phyloP scores from a whole-genome alignment of 2,888 invertebrate species.

The Parnassius mnemosyne region DNA sequence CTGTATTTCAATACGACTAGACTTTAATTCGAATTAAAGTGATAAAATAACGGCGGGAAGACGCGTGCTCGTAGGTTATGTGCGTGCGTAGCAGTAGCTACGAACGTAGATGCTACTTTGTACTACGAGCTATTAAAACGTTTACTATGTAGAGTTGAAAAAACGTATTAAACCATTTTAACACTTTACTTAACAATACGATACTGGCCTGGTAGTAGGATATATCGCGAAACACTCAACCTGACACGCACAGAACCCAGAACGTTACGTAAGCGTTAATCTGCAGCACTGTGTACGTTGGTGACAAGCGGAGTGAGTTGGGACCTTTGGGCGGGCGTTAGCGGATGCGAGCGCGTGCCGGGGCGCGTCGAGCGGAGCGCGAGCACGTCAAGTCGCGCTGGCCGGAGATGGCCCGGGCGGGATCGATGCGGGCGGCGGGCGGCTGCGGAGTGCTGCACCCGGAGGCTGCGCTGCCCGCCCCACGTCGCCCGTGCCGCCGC shows the following conservation, averaged over 20 bases:
- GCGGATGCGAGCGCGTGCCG: constrained; percentile 44
- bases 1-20: constrained; percentile 37
- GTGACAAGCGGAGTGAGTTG: constrained; percentile 30
- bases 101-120: constrained; percentile 29
- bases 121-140: constrained; percentile 8
- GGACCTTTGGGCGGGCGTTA: constrained; percentile 43
- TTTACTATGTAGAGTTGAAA: neutral
- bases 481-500: constrained; percentile 36
- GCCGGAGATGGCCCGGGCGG: constrained; percentile 56
- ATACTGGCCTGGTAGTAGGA: constrained; percentile 35
- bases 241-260: constrained; percentile 59
- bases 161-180: neutral
- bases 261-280: constrained; percentile 69
- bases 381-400: constrained; percentile 54
- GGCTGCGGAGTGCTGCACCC: constrained; percentile 77
- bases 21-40: constrained; percentile 39
- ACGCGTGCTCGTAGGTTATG: constrained; percentile 37
- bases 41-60: constrained; percentile 39
- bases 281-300: constrained; percentile 41
- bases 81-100: constrained; percentile 43
- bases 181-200: neutral
- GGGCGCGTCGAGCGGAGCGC: constrained; percentile 53
- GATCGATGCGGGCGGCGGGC: constrained; percentile 79
- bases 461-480: constrained; percentile 47
- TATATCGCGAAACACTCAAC: constrained; percentile 47